Conservation (phyloP, 2,797 vertebrate genomes). For the Onychomys torridus region DNA sequence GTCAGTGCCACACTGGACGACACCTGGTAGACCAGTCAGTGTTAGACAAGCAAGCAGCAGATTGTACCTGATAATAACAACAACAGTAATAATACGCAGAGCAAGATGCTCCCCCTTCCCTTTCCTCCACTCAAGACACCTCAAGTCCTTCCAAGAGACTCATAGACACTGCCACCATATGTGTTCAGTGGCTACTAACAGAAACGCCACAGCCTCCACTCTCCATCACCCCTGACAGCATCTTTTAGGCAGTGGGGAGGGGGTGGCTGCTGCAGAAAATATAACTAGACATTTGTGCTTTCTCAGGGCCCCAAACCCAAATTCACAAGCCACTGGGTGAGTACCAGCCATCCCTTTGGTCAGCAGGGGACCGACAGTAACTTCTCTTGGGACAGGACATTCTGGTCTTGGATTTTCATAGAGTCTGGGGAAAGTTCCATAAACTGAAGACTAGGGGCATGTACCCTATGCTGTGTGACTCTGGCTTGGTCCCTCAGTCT, state of each 20-base stretch:
- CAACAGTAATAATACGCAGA: not conserved
- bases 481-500: not conserved
- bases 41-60: not conserved
- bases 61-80: not conserved
- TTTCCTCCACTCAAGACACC: not conserved
- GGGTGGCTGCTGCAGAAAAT: not conserved
- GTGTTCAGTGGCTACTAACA: not conserved
- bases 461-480: not conserved
- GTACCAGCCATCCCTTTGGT: not conserved
- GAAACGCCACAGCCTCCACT: fast-evolving
- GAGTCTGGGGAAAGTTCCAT: not conserved
- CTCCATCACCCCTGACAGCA: not conserved
- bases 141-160: not conserved
- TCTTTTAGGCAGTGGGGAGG: not conserved
- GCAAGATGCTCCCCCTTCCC: not conserved
- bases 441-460: fast-evolving
- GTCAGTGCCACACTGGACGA: not conserved
- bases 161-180: not conserved
- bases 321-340: not conserved
- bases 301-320: not conserved
- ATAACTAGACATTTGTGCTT: not conserved
- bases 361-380: fast-evolving
- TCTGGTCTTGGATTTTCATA: not conserved
- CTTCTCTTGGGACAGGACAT: fast-evolving
- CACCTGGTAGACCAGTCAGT: not conserved